Evolutionary conservation across 1,140 invertebrate species (phyloP), one percentile per base, ranked within the genome.

Genomic region (Periplaneta americana): DNA sequence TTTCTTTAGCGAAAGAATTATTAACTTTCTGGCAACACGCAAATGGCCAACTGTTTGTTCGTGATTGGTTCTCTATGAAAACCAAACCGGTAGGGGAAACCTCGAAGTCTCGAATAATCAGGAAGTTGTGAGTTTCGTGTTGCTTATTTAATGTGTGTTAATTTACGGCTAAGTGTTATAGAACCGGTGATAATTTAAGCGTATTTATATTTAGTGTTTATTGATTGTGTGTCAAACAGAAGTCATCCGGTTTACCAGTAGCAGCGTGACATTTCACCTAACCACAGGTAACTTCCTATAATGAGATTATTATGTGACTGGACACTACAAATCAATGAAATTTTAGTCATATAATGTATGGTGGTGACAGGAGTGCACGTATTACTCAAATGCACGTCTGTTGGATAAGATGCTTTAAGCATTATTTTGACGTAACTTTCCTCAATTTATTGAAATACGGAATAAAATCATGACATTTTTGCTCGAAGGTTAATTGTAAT

Each of bases 1-100:
- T n/a, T 11, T 15, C 28, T 66, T n/a, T 66, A n/a, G n/a, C n/a
- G n/a, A n/a, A n/a, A n/a, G n/a, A 28, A 66, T 5, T 28, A 8
- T 2, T 22, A 66, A 66, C 48, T 5, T n/a, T 66, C 6, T 28
- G 48, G 48, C 48, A 66, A 66, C 48, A 66, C 5, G 17, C n/a
- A 31, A 36, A 36, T 36, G 34, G 76, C 76, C 76, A 78, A 39
- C 76, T 78, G 76, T 78, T 37, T 78, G 76, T 78, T 78, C 18
- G 15, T 78, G 76, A 78, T 78, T 78, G 76, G 76, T 28, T 34
- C 18, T 18, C 28, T 78, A 9, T 15, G 15, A 18, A 31, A 36
- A 39, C 18, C 2, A 34, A 75, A 34, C 76, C 33, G 34, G 76
- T 39, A n/a, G 76, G 35, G 76, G 35, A 37, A 78, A 35, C 11